Conservation (phyloP, 1,140 invertebrate species). For the Adoxophyes honmai region DNA sequence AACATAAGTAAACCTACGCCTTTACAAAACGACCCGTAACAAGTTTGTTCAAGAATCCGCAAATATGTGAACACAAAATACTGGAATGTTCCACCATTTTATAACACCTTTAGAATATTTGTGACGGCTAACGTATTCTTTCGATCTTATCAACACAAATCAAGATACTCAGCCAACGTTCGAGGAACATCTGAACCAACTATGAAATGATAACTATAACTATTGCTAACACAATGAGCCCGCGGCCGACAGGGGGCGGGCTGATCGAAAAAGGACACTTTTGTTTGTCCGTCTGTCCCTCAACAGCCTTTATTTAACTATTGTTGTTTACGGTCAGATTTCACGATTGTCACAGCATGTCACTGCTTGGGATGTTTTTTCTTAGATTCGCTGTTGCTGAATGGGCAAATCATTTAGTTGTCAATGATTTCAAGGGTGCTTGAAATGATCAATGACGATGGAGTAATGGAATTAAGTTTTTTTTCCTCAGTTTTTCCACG, state of each 20-base stretch:
- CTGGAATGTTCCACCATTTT: too few relatives aligned
- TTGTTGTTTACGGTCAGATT: neutral
- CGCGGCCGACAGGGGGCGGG: neutral
- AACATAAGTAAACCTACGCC: too few relatives aligned
- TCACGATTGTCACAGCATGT: neutral
- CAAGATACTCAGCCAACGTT: too few relatives aligned
- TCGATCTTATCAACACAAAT: slow-evolving; percentile 6
- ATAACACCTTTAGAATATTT: too few relatives aligned
- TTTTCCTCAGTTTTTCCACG: too few relatives aligned
- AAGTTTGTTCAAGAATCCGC: too few relatives aligned
- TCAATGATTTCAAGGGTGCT: too few relatives aligned
- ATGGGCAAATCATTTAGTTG: too few relatives aligned
- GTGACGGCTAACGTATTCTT: neutral
- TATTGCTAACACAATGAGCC: neutral
- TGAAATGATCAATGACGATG: too few relatives aligned
- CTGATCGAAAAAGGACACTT: neutral
- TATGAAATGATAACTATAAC: neutral
- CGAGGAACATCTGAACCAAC: neutral
- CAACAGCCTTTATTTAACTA: neutral
- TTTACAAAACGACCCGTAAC: too few relatives aligned
- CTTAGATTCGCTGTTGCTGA: neutral
- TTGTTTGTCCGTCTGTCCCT: neutral
- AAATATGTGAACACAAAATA: too few relatives aligned
- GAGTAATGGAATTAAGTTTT: too few relatives aligned
- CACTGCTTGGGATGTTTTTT: neutral